Evolutionary conservation across 2,113 vertebrate species (phyloP).

Genomic region (Chelonoidis abingdonii): DNA sequence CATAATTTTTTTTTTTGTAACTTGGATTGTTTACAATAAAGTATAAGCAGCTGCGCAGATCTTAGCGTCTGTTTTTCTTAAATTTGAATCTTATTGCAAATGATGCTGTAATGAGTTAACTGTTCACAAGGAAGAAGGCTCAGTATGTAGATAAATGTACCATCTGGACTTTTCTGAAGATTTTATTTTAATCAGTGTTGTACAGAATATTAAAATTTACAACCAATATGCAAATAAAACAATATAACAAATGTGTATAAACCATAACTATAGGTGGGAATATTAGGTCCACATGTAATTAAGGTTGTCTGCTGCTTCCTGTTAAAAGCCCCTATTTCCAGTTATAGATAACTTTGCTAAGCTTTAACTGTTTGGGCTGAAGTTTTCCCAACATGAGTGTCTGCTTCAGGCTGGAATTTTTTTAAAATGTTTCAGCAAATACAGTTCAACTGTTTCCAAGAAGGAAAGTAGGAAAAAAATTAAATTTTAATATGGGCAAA

Average conservation of each 20-base stretch:
- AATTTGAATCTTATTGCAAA: neutral
- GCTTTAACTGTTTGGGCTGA: neutral
- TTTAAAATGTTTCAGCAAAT: neutral
- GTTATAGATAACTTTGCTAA: neutral
- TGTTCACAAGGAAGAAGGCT: neutral
- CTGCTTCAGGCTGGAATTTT: no score
- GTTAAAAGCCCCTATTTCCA: neutral
- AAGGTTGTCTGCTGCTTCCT: neutral
- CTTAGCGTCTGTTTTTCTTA: neutral
- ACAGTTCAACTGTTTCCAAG: neutral
- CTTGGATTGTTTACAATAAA: neutral
- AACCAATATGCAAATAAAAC: neutral
- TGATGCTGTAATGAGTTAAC: neutral
- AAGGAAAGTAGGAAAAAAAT: neutral
- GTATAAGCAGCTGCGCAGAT: neutral
- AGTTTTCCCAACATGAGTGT: neutral
- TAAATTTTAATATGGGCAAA: neutral
- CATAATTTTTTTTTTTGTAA: no score
- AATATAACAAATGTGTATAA: neutral
- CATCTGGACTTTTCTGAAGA: neutral
- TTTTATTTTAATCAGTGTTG: neutral
- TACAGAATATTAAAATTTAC: neutral
- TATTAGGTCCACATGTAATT: rapidly evolving
- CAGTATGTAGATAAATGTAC: neutral
- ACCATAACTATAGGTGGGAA: neutral